Percentiles rank a stretch among this genome's conserved stretches.
phyloP scores from a whole-genome alignment of 2,797 vertebrate species.

The Xiphorhynchus erythropygius region DNA sequence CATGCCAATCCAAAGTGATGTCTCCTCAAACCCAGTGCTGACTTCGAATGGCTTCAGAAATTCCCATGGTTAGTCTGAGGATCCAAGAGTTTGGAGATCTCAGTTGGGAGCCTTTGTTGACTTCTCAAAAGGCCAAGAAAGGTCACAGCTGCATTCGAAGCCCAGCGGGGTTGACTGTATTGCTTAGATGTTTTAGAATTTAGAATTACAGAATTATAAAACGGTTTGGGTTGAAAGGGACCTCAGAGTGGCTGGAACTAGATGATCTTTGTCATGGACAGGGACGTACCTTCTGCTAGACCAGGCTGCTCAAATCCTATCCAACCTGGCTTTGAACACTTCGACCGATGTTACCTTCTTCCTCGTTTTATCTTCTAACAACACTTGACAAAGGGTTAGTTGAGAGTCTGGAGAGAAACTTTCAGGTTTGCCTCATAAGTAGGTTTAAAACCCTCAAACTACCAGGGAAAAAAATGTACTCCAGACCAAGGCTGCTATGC shows the following conservation, averaged over 20 bases:
- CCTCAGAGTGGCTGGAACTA: not conserved
- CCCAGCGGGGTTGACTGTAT: not conserved
- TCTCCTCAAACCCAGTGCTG: not conserved
- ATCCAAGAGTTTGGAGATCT: not conserved
- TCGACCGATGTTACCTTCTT: not conserved
- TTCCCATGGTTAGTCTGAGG: not conserved
- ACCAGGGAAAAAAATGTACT: not conserved
- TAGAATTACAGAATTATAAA: not conserved
- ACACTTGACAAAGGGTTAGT: no score
- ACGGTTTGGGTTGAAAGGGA: not conserved
- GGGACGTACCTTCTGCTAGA: accelerated
- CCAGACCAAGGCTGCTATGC: not conserved
- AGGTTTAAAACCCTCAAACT: not conserved
- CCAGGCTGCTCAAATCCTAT: not conserved
- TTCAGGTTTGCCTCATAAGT: not conserved
- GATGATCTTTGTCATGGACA: not conserved
- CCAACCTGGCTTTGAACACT: accelerated
- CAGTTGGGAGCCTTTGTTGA: not conserved
- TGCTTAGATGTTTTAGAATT: not conserved
- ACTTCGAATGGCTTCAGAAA: not conserved
- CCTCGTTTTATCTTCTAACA: not conserved
- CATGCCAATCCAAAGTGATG: not conserved
- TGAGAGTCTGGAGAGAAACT: not conserved
- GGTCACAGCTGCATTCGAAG: not conserved
- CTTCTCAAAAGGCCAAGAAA: not conserved